A percentile compares a stretch with the other conserved stretches of the same genome.
phyloP scores from a whole-genome alignment of 2,797 vertebrate genomes.

The Onychomys arenicola region DNA sequence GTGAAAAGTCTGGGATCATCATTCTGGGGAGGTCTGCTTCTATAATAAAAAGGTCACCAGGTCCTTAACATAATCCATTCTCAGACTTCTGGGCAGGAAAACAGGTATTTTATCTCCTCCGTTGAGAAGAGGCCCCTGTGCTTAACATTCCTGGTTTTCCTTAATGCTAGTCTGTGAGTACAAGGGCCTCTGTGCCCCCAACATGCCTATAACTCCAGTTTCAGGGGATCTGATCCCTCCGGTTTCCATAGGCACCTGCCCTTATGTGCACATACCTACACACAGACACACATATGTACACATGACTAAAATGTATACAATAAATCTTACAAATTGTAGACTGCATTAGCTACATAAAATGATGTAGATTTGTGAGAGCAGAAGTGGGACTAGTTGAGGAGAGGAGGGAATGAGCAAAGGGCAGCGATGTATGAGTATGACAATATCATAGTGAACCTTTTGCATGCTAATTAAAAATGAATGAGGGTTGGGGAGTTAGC shows the following conservation, averaged over 20 bases:
- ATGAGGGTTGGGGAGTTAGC: too few species aligned
- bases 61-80: neutral
- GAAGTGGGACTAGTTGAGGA: neutral
- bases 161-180: neutral
- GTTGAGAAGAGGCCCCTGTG: neutral
- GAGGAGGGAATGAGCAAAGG: neutral
- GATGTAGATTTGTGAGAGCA: neutral
- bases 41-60: neutral
- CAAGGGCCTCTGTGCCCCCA: neutral
- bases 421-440: too few species aligned
- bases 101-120: neutral
- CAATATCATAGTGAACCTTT: neutral
- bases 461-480: neutral
- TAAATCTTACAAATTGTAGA: neutral
- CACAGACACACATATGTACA: neutral
- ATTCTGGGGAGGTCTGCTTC: neutral
- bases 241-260: neutral
- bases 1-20: neutral
- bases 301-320: neutral
- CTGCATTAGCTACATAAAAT: neutral
- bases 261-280: neutral
- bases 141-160: neutral
- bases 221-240: neutral
- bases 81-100: neutral
- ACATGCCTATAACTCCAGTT: neutral